phyloP scores from a whole-genome alignment of 2,888 invertebrate genomes.

The Altica lythri region DNA sequence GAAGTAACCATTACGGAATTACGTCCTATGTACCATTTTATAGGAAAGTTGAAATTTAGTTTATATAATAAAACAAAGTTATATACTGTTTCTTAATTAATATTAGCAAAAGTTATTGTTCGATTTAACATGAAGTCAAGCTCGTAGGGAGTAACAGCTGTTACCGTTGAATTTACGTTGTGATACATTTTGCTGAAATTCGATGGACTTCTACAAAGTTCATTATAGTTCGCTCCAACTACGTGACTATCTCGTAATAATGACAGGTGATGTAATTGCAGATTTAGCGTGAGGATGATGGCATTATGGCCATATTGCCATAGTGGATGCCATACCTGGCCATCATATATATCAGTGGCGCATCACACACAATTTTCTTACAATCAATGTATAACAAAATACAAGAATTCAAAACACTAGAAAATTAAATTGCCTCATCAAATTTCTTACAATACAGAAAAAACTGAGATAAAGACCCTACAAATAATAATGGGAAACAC shows the following conservation, averaged over 20 bases:
- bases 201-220: slow-evolving; percentile 44
- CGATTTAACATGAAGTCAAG: slow-evolving; percentile 4
- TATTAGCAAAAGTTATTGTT: slow-evolving; percentile 21
- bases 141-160: slow-evolving; percentile 23
- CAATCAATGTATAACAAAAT: too few relatives aligned
- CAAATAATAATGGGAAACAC: too few relatives aligned
- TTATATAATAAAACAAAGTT: too few relatives aligned
- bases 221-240: slow-evolving; percentile 46
- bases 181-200: slow-evolving; percentile 36
- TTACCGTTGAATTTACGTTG: slow-evolving; percentile 37
- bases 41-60: too few relatives aligned
- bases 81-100: slow-evolving; percentile 19
- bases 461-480: too few relatives aligned
- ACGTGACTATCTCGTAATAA: slow-evolving; percentile 51
- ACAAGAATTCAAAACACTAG: too few relatives aligned
- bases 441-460: too few relatives aligned
- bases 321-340: slow-evolving; percentile 40
- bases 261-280: slow-evolving; percentile 51
- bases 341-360: slow-evolving; percentile 31
- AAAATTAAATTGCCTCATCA: too few relatives aligned
- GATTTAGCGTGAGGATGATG: slow-evolving; percentile 48
- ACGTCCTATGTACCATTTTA: not conserved
- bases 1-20: slow-evolving; percentile 11
- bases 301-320: slow-evolving; percentile 33
- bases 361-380: not conserved